A percentile compares a stretch with the other conserved stretches of the same genome.
These are phyloP conservation scores for Esox masquinongy DNA, from an alignment of 2,797 vertebrate genomes.

Conservation along the genomic window DNA sequence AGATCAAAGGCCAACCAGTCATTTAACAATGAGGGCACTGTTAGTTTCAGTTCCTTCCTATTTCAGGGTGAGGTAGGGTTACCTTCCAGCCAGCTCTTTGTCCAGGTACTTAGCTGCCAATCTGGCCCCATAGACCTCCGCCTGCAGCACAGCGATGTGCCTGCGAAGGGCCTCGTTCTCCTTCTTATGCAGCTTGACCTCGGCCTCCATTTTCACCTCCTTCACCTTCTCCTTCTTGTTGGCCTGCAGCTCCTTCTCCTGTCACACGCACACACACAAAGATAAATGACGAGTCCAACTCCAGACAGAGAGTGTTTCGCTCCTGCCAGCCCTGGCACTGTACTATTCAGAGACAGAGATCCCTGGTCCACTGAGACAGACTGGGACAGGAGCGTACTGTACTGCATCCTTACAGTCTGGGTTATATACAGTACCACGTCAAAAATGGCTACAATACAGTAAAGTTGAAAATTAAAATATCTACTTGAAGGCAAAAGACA, in stretches of 20 bases:
- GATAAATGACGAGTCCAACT: constrained; percentile 8
- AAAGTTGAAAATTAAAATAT: neutral
- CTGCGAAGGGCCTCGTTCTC: constrained; percentile 96
- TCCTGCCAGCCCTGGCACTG: neutral
- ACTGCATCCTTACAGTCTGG: neutral
- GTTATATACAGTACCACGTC: neutral
- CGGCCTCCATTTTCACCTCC: constrained; percentile 88
- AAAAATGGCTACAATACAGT: too few relatives aligned
- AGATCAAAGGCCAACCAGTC: neutral
- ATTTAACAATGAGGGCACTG: neutral
- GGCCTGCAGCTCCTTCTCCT: constrained; percentile 92
- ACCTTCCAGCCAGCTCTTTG: constrained; percentile 97
- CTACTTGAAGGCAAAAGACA: neutral
- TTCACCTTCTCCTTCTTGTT: constrained; percentile 92
- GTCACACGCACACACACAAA: constrained; percentile 20
- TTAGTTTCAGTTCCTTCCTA: neutral
- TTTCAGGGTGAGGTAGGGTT: constrained; percentile 9
- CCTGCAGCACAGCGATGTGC: constrained; percentile 96
- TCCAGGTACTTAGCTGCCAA: constrained; percentile 97
- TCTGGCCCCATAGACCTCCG: constrained; percentile 95
- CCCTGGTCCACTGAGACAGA: neutral
- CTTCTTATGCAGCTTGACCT: constrained; percentile 87
- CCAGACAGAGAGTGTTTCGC: neutral
- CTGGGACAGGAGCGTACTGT: neutral
- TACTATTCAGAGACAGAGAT: neutral